A percentile compares a stretch with the other conserved stretches of the same genome.
Evolutionary conservation across 2,888 invertebrate species (phyloP).

Genomic region (Horisme vitalbata): DNA sequence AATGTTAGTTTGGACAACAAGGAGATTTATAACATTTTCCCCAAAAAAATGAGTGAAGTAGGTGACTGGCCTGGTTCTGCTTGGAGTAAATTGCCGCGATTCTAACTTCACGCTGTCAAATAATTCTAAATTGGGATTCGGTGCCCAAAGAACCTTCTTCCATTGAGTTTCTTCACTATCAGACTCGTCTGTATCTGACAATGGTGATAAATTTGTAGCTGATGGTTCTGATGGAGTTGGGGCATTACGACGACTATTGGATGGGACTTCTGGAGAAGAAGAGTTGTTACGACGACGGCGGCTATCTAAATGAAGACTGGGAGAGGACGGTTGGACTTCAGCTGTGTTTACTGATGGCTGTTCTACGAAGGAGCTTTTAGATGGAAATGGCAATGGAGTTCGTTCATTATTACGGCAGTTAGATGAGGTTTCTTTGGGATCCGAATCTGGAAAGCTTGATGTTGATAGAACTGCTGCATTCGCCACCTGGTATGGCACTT

Average conservation of each 20-base stretch:
- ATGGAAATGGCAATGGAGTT: no score
- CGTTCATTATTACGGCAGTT: no score
- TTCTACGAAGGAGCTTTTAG: no score
- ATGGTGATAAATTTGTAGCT: slow-evolving; percentile 2
- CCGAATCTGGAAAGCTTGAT: no score
- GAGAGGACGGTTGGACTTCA: no score
- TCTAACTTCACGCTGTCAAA: slow-evolving; percentile 2
- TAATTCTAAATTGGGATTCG: slow-evolving; percentile 6
- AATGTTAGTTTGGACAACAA: slow-evolving; percentile 16
- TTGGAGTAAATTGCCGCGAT: slow-evolving; percentile 8
- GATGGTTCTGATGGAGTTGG: slow-evolving; percentile 1
- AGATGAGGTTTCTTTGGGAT: no score
- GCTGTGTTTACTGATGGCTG: no score
- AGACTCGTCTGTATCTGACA: slow-evolving; percentile 5
- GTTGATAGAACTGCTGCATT: no score
- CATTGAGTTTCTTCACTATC: slow-evolving; percentile 3
- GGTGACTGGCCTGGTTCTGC: slow-evolving; percentile 8
- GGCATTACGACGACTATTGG: neutral
- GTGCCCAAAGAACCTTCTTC: slow-evolving; percentile 3
- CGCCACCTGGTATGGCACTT: no score
- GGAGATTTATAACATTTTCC: slow-evolving; percentile 7
- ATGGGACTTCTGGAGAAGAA: neutral
- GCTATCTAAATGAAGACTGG: no score
- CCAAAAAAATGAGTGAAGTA: slow-evolving; percentile 11
- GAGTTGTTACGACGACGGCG: slow-evolving; percentile 3